Evolutionary conservation across 37 sponge, comb jelly and placozoan genomes (phyloP).

Genomic region (Bolinopsis microptera): DNA sequence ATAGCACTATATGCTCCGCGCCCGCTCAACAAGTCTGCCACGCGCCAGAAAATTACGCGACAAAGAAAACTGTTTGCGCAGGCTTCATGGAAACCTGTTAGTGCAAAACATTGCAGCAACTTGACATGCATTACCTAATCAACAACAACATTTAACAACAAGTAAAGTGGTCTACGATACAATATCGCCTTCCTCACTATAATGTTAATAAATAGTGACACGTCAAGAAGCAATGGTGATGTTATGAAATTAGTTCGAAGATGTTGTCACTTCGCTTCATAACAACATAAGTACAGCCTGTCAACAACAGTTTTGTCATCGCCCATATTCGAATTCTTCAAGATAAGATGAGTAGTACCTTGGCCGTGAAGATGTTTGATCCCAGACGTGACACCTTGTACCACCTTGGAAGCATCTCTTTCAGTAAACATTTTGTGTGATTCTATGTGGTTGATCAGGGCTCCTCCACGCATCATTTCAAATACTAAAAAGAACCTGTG

Average conservation of each 20-base stretch:
- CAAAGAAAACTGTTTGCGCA: not conserved
- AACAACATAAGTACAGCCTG: not conserved
- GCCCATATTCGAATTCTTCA: too few relatives aligned
- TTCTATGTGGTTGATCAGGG: slow-evolving; percentile 56
- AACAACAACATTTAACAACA: too few relatives aligned
- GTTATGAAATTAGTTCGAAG: too few relatives aligned
- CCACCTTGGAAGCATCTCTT: slow-evolving; percentile 22
- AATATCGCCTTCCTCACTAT: too few relatives aligned
- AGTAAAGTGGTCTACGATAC: too few relatives aligned
- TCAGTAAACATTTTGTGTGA: slow-evolving; percentile 27
- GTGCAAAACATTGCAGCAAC: not conserved
- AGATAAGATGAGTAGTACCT: too few relatives aligned
- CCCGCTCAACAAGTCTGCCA: not conserved
- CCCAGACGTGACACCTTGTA: slow-evolving; percentile 34
- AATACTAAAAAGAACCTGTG: slow-evolving; percentile 57
- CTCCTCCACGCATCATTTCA: slow-evolving; percentile 64
- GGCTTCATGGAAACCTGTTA: not conserved
- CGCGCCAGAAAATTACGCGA: not conserved
- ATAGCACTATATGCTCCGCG: not conserved
- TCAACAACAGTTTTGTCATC: not conserved
- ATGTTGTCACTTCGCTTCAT: not conserved
- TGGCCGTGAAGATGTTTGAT: slow-evolving; percentile 60
- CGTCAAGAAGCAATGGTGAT: too few relatives aligned
- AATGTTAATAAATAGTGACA: too few relatives aligned
- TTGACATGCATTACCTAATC: not conserved